Base-by-base conservation (phyloP, 2,888 invertebrate species). In the Pecten maximus region DNA sequence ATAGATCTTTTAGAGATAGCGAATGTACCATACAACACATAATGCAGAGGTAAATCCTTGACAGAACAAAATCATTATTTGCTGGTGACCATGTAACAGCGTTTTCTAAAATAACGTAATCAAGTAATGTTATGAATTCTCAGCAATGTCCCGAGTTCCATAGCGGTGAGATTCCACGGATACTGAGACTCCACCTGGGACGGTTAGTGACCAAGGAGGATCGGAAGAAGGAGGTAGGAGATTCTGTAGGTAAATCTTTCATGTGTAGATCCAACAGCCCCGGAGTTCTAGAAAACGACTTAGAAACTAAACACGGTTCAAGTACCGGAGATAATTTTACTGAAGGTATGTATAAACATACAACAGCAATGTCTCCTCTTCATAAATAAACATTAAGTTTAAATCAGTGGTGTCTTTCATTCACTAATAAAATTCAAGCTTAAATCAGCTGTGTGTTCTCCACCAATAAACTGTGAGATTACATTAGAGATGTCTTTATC, bases 231-330 rank as follows among this genome's bases (percentile, higher is more conserved):
- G 23, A 60, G 4, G 15, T 60, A 44, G 44, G 44, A 6, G 8
- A 44, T 6, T 44, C 44, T n/a, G 15, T 60, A 48, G 48, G 16
- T 60, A 60, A 60, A 16, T 60, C 60, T 23, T 23, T 60, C 60
- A 60, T 60, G 60, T 60, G 60, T 60, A 23, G 60, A 60, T 23
- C 60, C n/a, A 60, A 23, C 60, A 60, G 60, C 60, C n/a, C 60
- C 60, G 60, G n/a, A 23, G 60, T n/a, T 12, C 6, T 44, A 12
- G 44, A 12, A 12, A 44, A 12, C 60, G n/a, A 60, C n/a, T 60
- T 23, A 23, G 60, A 60, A 16, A 60, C 6, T 19, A 23, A 23
- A 23, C 23, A 60, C 23, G 6, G 60, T 23, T 60, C 60, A n/a
- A 60, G 60, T 60, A n/a, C n/a, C 23, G n/a, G 60, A 23, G 23